phyloP scores from a whole-genome alignment of 2,113 vertebrate genomes.

The Naja naja region DNA sequence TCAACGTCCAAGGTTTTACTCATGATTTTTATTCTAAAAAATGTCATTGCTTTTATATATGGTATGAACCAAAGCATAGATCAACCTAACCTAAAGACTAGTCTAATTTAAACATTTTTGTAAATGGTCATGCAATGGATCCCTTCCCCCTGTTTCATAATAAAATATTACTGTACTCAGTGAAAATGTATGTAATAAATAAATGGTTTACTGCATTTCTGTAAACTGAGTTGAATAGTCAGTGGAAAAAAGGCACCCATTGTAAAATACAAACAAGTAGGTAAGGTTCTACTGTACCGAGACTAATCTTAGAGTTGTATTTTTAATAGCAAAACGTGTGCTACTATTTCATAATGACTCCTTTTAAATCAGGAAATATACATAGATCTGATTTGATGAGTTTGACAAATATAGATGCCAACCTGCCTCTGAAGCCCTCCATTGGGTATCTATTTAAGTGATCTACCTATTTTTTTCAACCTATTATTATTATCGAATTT shows the following conservation, averaged over 20 bases:
- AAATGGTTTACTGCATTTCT: neutral
- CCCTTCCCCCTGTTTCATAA: neutral
- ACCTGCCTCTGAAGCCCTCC: neutral
- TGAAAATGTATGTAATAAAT: neutral
- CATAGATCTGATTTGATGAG: neutral
- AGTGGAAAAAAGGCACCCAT: neutral
- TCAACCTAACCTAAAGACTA: neutral
- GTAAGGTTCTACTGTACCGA: neutral
- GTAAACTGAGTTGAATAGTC: neutral
- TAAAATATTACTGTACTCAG: neutral
- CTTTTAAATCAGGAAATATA: neutral
- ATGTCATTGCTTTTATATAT: constrained; percentile 1
- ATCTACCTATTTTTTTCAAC: neutral
- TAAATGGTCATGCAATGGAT: neutral
- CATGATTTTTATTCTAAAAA: neutral
- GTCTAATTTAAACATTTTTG: neutral
- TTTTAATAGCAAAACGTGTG: neutral
- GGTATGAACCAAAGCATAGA: neutral
- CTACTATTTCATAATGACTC: neutral
- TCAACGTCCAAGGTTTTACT: neutral
- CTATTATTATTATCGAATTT: too few relatives aligned
- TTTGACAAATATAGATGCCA: neutral
- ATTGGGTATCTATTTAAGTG: neutral
- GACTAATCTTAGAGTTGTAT: neutral
- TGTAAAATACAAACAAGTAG: neutral